A percentile compares a stretch with the other conserved stretches of the same genome.
These are phyloP conservation scores for Hirudinaria manillensis DNA, from an alignment of 2,888 invertebrate species.

Conservation along the genomic window DNA sequence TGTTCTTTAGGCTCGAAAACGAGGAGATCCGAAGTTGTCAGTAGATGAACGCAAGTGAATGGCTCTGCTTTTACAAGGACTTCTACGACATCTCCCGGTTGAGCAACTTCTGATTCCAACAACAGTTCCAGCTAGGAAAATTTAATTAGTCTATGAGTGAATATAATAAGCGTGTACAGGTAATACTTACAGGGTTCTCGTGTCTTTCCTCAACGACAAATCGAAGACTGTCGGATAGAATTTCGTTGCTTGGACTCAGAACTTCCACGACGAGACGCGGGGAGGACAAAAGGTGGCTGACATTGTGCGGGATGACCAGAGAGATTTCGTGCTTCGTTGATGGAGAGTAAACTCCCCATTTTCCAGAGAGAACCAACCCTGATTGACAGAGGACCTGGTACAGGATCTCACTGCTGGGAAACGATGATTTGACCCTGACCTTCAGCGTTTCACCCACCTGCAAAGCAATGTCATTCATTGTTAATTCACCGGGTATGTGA, in stretches of 20 bases:
- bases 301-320: background rate
- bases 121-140: too few species aligned
- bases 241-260: background rate
- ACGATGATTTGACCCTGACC: background rate
- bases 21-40: background rate
- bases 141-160: too few species aligned
- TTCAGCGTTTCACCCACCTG: conserved; percentile 2
- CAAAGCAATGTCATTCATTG: background rate
- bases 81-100: background rate
- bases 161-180: background rate
- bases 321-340: background rate
- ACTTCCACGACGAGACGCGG: background rate
- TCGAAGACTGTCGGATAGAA: background rate
- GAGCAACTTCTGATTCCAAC: background rate
- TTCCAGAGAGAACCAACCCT: background rate
- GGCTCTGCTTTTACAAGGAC: conserved; percentile 1
- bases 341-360: background rate
- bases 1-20: conserved; percentile 2
- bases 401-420: background rate
- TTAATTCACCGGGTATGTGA: background rate
- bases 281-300: background rate
- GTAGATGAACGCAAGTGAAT: background rate
- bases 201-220: background rate
- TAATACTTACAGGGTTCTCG: background rate
- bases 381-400: conserved; percentile 7